phyloP scores from a whole-genome alignment of 2,113 vertebrate species.

The Scolopax mira region DNA sequence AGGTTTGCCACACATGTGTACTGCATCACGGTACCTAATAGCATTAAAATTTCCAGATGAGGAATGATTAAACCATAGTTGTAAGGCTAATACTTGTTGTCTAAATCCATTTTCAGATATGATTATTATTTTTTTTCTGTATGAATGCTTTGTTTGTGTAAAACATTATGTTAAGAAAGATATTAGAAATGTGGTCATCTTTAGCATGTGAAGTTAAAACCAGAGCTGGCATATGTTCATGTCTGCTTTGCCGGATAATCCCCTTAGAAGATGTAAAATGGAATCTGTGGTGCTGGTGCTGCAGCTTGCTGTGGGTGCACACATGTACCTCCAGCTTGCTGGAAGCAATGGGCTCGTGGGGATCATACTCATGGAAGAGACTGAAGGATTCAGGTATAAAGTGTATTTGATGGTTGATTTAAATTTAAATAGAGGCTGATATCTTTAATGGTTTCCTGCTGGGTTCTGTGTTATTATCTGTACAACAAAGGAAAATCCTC shows the following conservation, averaged over 20 bases:
- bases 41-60: neutral
- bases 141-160: neutral
- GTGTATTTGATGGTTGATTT: neutral
- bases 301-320: neutral
- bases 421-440: neutral
- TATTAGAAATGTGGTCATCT: neutral
- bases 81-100: neutral
- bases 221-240: neutral
- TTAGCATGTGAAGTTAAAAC: neutral
- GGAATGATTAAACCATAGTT: neutral
- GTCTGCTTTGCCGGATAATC: neutral
- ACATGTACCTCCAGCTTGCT: neutral
- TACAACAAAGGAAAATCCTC: neutral
- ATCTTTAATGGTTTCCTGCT: neutral
- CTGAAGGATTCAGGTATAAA: neutral
- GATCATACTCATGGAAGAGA: rapidly evolving
- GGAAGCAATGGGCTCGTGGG: neutral
- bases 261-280: neutral
- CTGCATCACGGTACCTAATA: neutral
- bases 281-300: neutral
- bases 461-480: neutral
- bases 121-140: neutral
- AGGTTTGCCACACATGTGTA: neutral
- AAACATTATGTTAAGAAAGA: neutral
- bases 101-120: neutral